These are phyloP conservation scores for Ormia ochracea DNA, from an alignment of 2,888 invertebrate species.

Conservation along the genomic window DNA sequence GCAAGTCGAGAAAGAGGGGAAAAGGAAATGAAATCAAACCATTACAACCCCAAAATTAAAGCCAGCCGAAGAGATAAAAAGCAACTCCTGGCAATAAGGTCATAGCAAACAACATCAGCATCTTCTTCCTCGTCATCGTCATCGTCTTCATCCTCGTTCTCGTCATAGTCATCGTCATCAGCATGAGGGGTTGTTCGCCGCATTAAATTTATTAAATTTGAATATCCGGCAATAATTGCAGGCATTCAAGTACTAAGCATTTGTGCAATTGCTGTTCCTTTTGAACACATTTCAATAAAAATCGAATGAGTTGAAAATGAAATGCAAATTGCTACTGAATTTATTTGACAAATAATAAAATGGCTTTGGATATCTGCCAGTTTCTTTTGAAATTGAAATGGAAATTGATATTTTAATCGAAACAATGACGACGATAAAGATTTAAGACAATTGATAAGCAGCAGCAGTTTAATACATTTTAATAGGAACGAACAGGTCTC, in stretches of 20 bases:
- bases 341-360: slow-evolving; percentile 71
- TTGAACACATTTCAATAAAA: slow-evolving; percentile 52
- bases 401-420: slow-evolving; percentile 46
- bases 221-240: slow-evolving; percentile 52
- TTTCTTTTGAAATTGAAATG: slow-evolving; percentile 22
- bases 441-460: slow-evolving; percentile 53
- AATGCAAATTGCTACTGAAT: slow-evolving; percentile 63
- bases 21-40: slow-evolving; percentile 14
- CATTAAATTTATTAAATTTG: slow-evolving; percentile 37
- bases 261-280: slow-evolving; percentile 34
- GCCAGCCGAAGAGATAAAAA: slow-evolving; percentile 6
- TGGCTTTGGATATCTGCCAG: slow-evolving; percentile 20
- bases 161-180: not conserved
- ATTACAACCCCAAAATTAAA: slow-evolving; percentile 29
- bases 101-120: not conserved
- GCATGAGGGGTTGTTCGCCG: slow-evolving; percentile 18
- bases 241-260: slow-evolving; percentile 36
- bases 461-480: slow-evolving; percentile 18
- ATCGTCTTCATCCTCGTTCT: not conserved
- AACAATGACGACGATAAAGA: slow-evolving; percentile 33
- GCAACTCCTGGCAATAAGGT: slow-evolving; percentile 15
- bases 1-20: not conserved
- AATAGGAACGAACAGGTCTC: slow-evolving; percentile 45
- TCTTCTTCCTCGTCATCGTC: slow-evolving; percentile 2
- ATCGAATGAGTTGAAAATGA: slow-evolving; percentile 54